A percentile compares a stretch with the other conserved stretches of the same genome.
These are phyloP conservation scores for Felis chaus DNA, from an alignment of 2,113 vertebrate genomes.

Conservation along the genomic window DNA sequence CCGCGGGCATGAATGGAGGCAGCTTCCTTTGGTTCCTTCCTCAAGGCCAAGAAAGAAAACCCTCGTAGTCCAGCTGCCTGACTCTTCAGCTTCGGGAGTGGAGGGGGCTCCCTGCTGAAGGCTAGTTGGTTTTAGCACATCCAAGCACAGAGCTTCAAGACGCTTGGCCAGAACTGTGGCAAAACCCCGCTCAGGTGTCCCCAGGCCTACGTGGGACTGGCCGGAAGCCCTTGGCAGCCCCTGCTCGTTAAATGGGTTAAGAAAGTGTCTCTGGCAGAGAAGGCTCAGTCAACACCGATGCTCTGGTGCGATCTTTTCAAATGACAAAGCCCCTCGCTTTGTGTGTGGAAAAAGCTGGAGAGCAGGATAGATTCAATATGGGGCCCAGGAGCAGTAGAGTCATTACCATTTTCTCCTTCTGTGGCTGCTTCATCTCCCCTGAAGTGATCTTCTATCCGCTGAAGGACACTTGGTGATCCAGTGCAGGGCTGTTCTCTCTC, in stretches of 20 bases:
- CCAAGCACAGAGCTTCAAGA: not conserved
- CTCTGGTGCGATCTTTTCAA: not conserved
- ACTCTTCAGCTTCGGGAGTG: not conserved
- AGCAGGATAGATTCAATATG: not conserved
- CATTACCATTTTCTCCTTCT: not conserved
- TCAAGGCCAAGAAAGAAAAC: constrained; percentile 46
- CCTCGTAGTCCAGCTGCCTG: not conserved
- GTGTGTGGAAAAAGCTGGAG: not conserved
- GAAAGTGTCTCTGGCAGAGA: not conserved
- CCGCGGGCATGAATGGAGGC: not conserved
- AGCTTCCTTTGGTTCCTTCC: not conserved
- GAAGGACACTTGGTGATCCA: not conserved
- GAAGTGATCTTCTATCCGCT: not conserved
- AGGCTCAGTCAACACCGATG: not conserved
- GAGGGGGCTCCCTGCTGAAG: not conserved
- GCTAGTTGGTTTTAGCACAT: not conserved
- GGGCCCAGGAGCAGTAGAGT: not conserved
- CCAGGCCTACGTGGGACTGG: not conserved
- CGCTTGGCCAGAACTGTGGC: not conserved
- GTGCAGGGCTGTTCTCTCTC: not conserved
- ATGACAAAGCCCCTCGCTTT: constrained; percentile 36
- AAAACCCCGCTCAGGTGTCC: not conserved
- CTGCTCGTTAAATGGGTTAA: not conserved
- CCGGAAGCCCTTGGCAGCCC: not conserved
- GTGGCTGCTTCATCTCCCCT: not conserved